Base-by-base conservation (phyloP, 2,888 invertebrate species). In the Diaphora mendica region DNA sequence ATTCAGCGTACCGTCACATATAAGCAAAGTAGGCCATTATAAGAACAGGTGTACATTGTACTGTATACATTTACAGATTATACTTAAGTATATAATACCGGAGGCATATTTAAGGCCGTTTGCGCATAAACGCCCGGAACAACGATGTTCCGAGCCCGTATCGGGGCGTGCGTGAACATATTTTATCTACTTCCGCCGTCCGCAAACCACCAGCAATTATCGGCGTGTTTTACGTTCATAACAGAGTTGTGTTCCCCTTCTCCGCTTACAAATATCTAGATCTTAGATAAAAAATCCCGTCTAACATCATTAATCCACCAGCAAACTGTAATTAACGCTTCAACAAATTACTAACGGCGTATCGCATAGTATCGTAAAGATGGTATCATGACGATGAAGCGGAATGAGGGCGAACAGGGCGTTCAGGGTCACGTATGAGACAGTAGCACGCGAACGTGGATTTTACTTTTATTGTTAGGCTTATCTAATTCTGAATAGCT, bases 81-180 rank as follows among this genome's bases (percentile, higher is more conserved):
- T 68, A 66, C 73, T n/a, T 81, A 71, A 73, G 71, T 66, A 74
- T 77, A 81, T 80, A 78, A 80, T 73, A 79, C 70, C 77, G 73
- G 77, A 73, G 77, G 75, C 76, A 78, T 82, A 79, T 84, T 82
- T 85, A 79, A 79, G 78, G 77, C 81, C 78, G 78, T 85, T 87
- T 86, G 85, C 86, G 87, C 84, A 82, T 82, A 86, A 89, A 87
- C 77, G 85, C 82, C 87, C 90, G 90, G 91, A 92, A 89, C 86
- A 74, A 72, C 83, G 89, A 89, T 86, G 88, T 86, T 84, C 82
- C 89, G 88, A 79, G 79, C 85, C 86, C 82, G 88, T 89, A 92
- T 92, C 90, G 90, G 90, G 91, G 89, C 90, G 93, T 95, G 95
- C 95, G 95, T 95, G 94, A 92, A 94, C 91, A 93, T 94, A 95